These are phyloP conservation scores for Eilema caniola DNA, from an alignment of 2,888 invertebrate species.

Conservation along the genomic window DNA sequence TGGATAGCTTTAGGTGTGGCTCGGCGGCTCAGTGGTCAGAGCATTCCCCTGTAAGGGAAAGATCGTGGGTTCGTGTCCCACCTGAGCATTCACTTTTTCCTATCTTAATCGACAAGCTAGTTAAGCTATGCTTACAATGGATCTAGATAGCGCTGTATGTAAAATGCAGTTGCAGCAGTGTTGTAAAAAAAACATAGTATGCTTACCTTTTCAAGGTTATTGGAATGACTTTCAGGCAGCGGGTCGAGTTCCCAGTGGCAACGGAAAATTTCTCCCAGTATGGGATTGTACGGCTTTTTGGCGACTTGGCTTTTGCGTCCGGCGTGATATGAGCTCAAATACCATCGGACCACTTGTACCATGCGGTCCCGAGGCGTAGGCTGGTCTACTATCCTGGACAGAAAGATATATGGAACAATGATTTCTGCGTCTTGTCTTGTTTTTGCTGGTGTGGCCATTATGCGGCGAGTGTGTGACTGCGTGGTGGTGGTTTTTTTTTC, in stretches of 20 bases:
- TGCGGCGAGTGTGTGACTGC: too few relatives aligned
- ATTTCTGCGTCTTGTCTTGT: not conserved
- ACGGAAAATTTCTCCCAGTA: constrained; percentile 98
- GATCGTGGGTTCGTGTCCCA: too few relatives aligned
- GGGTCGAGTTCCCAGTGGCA: constrained; percentile 93
- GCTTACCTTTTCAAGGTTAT: constrained; percentile 66
- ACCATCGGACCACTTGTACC: constrained; percentile 98
- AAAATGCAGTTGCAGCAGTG: too few relatives aligned
- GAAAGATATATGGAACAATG: not conserved
- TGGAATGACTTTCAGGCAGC: constrained; percentile 54
- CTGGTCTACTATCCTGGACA: constrained; percentile 94
- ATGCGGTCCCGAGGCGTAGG: constrained; percentile 95
- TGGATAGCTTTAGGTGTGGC: too few relatives aligned
- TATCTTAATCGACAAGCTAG: too few relatives aligned
- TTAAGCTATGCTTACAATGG: too few relatives aligned
- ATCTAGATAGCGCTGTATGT: too few relatives aligned
- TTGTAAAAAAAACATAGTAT: not conserved
- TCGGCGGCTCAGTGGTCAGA: too few relatives aligned
- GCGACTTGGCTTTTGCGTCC: constrained; percentile 98
- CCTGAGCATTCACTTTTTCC: too few relatives aligned
- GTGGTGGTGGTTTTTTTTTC: too few relatives aligned
- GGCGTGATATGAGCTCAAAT: constrained; percentile 99
- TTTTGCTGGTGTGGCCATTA: too few relatives aligned
- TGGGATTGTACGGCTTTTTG: constrained; percentile 99
- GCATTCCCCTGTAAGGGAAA: too few relatives aligned